Evolutionary conservation across 2,113 vertebrate genomes (phyloP), one percentile per base, ranked within the genome.

Genomic region (Ceratotherium simum): DNA sequence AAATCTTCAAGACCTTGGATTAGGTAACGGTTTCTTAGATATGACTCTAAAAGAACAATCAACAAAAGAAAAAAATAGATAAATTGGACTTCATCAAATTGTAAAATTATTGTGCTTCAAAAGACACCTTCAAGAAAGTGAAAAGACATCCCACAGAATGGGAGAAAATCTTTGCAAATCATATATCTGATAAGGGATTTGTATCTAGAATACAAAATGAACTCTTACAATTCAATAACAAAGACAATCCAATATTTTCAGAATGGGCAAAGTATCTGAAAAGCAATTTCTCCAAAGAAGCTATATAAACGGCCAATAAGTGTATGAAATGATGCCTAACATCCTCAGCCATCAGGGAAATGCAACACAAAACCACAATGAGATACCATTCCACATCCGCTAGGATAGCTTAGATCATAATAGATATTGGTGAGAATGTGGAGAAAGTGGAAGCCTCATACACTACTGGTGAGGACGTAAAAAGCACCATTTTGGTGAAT

Each of bases 381-480:
- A 90, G 75, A 6, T 2, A 3, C 21, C 7, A 0, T 3, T 33
- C 17, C 39, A 6, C 27, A 33, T 0, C 3, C 16, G 2, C 20
- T 1, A 2, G 62, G n/a, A 17, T 8, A 23, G 39, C 51, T 39
- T 23, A 51, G 51, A 48, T 3, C 2, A 8, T n/a, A 11, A 39
- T 20, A 70, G 17, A 31, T 5, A 18, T 12, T 3, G 4, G 13
- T 33, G 13, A 64, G n/a, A 62, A 13, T 1, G 16, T 20, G 48
- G 29, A 54, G 56, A 76, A 29, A 2, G 1, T 5, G 5, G 36
- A 31, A 18, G 5, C 25, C 20, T 23, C 58, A 21, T 12, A 31
- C n/a, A 3, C 58, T 36, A 1, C 31, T 18, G 4, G 10, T 36
- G 20, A 8, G 29, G 60, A 23, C 1, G 39, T 54, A 62, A 48